These are phyloP conservation scores for Eupelmus urozonus DNA, from an alignment of 2,888 invertebrate genomes.

Conservation along the genomic window DNA sequence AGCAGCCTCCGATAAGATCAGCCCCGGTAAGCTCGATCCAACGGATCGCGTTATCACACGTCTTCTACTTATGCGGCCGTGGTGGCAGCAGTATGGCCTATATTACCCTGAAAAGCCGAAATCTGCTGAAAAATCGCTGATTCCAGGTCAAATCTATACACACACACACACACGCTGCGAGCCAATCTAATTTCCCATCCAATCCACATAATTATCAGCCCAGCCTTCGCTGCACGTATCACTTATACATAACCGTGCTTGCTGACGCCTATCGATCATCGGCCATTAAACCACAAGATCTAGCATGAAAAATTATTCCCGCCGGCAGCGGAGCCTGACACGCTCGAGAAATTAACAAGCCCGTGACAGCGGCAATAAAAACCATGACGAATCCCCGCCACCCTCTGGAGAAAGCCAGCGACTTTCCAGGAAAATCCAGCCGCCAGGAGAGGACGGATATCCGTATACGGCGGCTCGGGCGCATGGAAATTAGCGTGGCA, in stretches of 20 bases:
- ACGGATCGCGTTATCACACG: too few relatives aligned
- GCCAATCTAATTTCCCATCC: slow-evolving; percentile 12
- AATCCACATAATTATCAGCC: background rate
- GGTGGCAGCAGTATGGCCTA: too few relatives aligned
- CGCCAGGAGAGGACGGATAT: too few relatives aligned
- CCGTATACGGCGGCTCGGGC: background rate
- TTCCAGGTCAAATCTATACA: too few relatives aligned
- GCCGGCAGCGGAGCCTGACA: too few relatives aligned
- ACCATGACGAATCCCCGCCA: slow-evolving; percentile 11
- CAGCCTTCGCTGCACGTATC: background rate
- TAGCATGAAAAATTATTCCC: too few relatives aligned
- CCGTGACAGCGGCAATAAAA: background rate
- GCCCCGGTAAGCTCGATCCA: too few relatives aligned
- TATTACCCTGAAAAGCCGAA: too few relatives aligned
- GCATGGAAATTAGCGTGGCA: too few relatives aligned
- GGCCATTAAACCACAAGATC: slow-evolving; percentile 9
- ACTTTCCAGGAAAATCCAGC: background rate
- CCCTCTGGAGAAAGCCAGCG: background rate
- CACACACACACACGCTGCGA: slow-evolving; percentile 31
- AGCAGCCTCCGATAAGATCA: too few relatives aligned
- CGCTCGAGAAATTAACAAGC: background rate
- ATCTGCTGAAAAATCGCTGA: too few relatives aligned
- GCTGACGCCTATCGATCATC: slow-evolving; percentile 37
- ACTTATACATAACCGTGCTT: background rate
- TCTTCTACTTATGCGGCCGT: too few relatives aligned